A percentile compares a stretch with the other conserved stretches of the same genome.
phyloP scores from a whole-genome alignment of 2,113 vertebrate species.

The Bothrops jararaca region DNA sequence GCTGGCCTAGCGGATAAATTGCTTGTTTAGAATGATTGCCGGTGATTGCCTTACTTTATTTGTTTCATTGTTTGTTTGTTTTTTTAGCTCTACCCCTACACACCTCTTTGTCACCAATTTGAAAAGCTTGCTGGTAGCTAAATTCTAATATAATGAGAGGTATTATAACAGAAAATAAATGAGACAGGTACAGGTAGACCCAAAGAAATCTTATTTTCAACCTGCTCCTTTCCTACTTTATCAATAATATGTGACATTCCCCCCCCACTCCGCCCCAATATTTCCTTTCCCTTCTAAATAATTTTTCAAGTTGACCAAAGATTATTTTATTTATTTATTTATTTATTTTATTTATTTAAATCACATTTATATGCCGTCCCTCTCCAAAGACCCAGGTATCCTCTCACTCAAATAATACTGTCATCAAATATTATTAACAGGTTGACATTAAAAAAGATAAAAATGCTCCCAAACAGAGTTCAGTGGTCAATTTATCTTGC shows the following conservation, averaged over 20 bases:
- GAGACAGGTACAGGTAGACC: too few species aligned
- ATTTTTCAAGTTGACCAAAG: background rate
- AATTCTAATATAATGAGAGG: background rate
- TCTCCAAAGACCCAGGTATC: background rate
- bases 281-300: too few species aligned
- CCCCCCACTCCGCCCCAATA: too few species aligned
- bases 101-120: background rate
- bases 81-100: background rate
- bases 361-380: too few species aligned
- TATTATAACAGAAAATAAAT: background rate
- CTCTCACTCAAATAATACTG: background rate
- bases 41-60: slow-evolving; percentile 9
- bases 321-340: too few species aligned
- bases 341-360: too few species aligned
- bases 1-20: slow-evolving; percentile 24
- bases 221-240: background rate
- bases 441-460: background rate
- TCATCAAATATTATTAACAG: background rate
- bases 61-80: background rate
- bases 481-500: background rate
- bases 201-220: background rate
- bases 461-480: background rate
- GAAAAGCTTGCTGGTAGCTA: background rate
- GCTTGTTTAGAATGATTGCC: background rate
- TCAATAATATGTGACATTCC: background rate